A percentile compares a stretch with the other conserved stretches of the same genome.
Conservation (phyloP, 2,888 invertebrate species). For the Steromphala cineraria region DNA sequence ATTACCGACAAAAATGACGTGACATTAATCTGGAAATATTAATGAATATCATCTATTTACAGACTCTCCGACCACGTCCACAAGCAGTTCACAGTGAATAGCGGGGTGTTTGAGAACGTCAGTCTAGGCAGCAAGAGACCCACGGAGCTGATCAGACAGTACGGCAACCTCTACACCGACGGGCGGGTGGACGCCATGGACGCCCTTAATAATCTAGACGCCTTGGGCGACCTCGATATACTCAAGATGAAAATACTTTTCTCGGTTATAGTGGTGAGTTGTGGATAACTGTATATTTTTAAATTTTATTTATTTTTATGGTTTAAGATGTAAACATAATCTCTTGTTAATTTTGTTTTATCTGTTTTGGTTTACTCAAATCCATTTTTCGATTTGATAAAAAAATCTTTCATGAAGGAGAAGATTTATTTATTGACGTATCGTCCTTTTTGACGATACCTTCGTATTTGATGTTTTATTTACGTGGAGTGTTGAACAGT, state of each 20-base stretch:
- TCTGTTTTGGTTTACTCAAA: no score
- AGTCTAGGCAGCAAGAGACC: slow-evolving; percentile 72
- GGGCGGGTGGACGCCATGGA: slow-evolving; percentile 90
- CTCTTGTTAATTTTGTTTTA: no score
- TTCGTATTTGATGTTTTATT: no score
- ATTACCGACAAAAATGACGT: no score
- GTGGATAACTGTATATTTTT: background rate
- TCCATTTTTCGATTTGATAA: no score
- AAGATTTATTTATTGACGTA: no score
- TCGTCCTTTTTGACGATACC: no score
- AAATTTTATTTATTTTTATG: background rate
- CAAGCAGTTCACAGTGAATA: slow-evolving; percentile 59
- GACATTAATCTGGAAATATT: no score
- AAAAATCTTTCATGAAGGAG: no score
- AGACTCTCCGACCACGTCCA: slow-evolving; percentile 71
- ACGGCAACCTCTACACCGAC: slow-evolving; percentile 89
- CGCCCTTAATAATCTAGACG: slow-evolving; percentile 87
- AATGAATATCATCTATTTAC: background rate
- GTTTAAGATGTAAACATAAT: no score
- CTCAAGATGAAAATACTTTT: slow-evolving; percentile 96
- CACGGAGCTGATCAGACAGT: slow-evolving; percentile 83
- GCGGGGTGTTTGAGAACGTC: slow-evolving; percentile 71
- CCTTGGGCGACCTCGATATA: slow-evolving; percentile 88
- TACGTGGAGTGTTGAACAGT: no score
- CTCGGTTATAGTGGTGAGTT: slow-evolving; percentile 93